Evolutionary conservation across 30 jellyfish, hydroid and myxozoan species (phyloP).

Genomic region (Pseudorhiza aurosa): DNA sequence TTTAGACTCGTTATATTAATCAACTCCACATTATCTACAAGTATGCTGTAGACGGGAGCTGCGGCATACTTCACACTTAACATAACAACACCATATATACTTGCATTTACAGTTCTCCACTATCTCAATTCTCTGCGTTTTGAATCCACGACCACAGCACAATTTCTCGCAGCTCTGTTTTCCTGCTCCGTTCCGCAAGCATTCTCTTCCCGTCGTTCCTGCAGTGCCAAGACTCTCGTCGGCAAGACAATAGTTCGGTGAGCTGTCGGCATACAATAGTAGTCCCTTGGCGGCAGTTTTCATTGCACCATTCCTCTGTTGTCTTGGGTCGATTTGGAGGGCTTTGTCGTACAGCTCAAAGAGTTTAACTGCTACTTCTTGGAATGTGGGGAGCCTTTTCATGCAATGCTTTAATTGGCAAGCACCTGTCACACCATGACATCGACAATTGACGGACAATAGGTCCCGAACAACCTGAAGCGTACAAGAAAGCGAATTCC

Average conservation of each 20-base stretch:
- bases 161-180: slow-evolving; percentile 81
- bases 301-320: slow-evolving; percentile 49
- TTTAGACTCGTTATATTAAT: neutral
- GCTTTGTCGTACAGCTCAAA: slow-evolving; percentile 75
- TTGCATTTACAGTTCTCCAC: slow-evolving; percentile 81
- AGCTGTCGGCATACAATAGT: slow-evolving; percentile 60
- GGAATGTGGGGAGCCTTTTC: slow-evolving; percentile 77
- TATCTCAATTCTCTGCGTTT: slow-evolving; percentile 68
- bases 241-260: slow-evolving; percentile 76
- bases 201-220: slow-evolving; percentile 87
- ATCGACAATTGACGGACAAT: slow-evolving; percentile 78
- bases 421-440: slow-evolving; percentile 97
- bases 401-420: slow-evolving; percentile 87
- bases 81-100: slow-evolving; percentile 92
- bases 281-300: slow-evolving; percentile 30
- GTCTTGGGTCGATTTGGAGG: slow-evolving; percentile 35
- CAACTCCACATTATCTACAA: slow-evolving; percentile 33
- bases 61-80: slow-evolving; percentile 76
- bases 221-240: slow-evolving; percentile 55
- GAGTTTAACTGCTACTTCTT: slow-evolving; percentile 73
- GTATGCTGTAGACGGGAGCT: slow-evolving; percentile 63
- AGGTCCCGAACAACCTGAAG: slow-evolving; percentile 68
- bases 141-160: slow-evolving; percentile 92
- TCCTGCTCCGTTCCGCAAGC: slow-evolving; percentile 73
- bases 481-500: neutral